phyloP scores from a whole-genome alignment of 35 echinoderm and acorn worm genomes.

The Lytechinus pictus region DNA sequence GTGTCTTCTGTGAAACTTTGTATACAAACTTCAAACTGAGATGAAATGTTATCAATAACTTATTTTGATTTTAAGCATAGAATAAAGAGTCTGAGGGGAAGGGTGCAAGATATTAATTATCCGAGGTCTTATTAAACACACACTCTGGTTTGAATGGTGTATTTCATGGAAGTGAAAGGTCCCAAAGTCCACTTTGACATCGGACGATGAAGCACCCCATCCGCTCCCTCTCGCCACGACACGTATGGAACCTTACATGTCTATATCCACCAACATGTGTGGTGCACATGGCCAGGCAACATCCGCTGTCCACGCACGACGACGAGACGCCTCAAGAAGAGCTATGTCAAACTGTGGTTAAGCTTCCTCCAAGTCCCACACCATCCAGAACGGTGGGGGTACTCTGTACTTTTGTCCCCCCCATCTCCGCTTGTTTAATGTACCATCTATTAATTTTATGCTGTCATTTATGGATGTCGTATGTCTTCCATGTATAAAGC shows the following conservation, averaged over 20 bases:
- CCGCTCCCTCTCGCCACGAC: not conserved
- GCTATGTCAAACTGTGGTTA: not conserved
- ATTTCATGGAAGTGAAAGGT: not conserved
- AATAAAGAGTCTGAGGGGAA: not conserved
- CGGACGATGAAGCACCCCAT: not conserved
- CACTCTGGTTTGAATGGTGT: not conserved
- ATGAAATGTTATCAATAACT: too few relatives aligned
- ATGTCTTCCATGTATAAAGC: not conserved
- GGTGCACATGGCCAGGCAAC: not conserved
- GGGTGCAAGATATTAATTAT: not conserved
- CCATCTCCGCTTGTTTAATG: not conserved
- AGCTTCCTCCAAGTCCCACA: conserved; percentile 23
- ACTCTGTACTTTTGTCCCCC: conserved; percentile 17
- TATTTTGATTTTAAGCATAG: too few relatives aligned
- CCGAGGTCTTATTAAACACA: not conserved
- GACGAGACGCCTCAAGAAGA: not conserved
- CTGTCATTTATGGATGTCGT: conserved; percentile 17
- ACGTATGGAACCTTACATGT: not conserved
- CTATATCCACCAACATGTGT: conserved; percentile 28
- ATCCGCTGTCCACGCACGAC: not conserved
- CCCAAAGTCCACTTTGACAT: not conserved
- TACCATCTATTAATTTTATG: conserved; percentile 20
- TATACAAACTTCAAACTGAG: too few relatives aligned
- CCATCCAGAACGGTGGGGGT: conserved; percentile 24
- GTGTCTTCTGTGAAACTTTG: too few relatives aligned